Percentiles rank a stretch among this genome's conserved stretches.
Evolutionary conservation across 2,113 vertebrate genomes (phyloP).

Genomic region (Pithys albifrons): DNA sequence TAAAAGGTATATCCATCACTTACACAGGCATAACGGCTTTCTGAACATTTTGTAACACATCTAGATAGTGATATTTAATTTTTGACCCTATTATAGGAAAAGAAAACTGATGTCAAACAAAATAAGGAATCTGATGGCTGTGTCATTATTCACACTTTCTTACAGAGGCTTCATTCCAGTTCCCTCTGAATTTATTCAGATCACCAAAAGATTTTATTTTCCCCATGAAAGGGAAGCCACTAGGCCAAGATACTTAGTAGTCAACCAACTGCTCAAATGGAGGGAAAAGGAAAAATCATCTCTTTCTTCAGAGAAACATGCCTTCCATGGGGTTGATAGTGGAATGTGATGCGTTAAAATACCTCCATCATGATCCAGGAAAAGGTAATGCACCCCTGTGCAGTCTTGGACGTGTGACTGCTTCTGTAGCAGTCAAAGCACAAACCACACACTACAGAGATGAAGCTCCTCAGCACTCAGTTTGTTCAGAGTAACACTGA

Average conservation of each 20-base stretch:
- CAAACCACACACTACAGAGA: background rate
- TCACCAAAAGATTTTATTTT: background rate
- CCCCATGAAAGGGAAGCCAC: background rate
- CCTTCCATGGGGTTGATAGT: background rate
- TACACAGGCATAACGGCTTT: background rate
- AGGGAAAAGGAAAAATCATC: background rate
- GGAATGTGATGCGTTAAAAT: background rate
- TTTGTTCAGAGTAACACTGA: background rate
- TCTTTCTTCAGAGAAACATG: background rate
- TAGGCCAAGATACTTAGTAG: background rate
- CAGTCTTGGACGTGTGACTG: background rate
- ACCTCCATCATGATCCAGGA: background rate
- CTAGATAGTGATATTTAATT: background rate
- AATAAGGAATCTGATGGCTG: rapidly evolving
- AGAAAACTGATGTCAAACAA: background rate
- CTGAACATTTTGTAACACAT: background rate
- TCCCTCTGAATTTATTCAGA: background rate
- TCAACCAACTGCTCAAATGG: background rate
- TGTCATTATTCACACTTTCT: background rate
- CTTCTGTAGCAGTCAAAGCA: rapidly evolving
- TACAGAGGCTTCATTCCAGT: background rate
- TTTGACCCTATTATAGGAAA: background rate
- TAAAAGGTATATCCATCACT: background rate
- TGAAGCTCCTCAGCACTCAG: background rate
- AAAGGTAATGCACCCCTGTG: background rate